Evolutionary conservation across 2,113 vertebrate species (phyloP).

Genomic region (Bubalus kerabau): DNA sequence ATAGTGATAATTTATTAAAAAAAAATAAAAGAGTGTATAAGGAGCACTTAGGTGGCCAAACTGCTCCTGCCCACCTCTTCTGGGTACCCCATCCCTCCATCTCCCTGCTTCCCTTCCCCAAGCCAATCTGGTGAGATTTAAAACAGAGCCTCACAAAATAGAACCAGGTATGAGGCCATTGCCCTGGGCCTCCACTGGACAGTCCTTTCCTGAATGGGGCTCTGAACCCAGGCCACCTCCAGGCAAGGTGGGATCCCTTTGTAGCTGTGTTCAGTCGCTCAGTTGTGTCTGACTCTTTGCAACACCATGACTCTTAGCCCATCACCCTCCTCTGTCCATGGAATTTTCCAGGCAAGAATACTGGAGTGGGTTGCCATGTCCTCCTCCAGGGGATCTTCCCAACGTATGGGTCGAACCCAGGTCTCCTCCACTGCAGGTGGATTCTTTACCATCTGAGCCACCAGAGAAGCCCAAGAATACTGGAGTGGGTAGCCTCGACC

Average conservation of each 20-base stretch:
- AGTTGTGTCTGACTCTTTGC: neutral
- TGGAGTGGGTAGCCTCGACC: no score
- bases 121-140: neutral
- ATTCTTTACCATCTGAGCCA: no score
- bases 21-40: neutral
- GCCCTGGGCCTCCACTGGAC: neutral
- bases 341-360: neutral
- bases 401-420: neutral
- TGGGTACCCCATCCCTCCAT: no score
- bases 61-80: neutral
- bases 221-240: neutral
- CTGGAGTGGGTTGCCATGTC: neutral
- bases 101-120: neutral
- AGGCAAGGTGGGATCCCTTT: neutral
- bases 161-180: accelerated
- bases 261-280: neutral
- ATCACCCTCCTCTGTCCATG: neutral
- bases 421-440: neutral
- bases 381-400: neutral
- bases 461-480: no score
- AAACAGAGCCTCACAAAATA: neutral
- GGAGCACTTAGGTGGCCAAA: neutral
- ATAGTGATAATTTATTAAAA: neutral
- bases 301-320: neutral
- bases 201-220: neutral